Conservation (phyloP, 2,888 invertebrate species). For the Philaethria dido region DNA sequence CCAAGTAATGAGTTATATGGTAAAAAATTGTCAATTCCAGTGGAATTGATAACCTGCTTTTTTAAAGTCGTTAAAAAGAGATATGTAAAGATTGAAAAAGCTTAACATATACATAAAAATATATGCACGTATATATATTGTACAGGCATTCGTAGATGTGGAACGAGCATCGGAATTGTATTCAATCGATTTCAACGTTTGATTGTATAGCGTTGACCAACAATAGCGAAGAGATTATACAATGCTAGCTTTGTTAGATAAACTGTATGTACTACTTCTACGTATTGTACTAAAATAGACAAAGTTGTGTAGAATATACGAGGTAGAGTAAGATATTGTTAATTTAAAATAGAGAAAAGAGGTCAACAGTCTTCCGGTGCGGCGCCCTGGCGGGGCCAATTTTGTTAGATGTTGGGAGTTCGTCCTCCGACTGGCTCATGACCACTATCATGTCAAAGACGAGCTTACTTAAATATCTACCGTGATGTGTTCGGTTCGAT, state of each 20-base stretch:
- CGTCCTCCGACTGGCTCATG: too few relatives aligned
- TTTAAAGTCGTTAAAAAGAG: too few relatives aligned
- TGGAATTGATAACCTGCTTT: too few relatives aligned
- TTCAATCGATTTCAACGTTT: conserved; percentile 22
- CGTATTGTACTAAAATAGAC: conserved; percentile 4
- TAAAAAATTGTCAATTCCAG: too few relatives aligned
- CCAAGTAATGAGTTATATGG: too few relatives aligned
- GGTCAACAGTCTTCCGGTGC: too few relatives aligned
- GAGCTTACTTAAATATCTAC: too few relatives aligned
- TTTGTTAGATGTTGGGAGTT: too few relatives aligned
- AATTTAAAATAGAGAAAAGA: background rate
- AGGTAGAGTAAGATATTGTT: background rate
- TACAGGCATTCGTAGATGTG: background rate
- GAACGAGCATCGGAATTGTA: conserved; percentile 11
- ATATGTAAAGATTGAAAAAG: background rate
- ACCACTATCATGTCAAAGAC: too few relatives aligned
- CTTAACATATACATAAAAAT: background rate
- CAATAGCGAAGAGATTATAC: conserved; percentile 15
- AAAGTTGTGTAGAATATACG: background rate
- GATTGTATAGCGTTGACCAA: conserved; percentile 19
- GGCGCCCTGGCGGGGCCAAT: too few relatives aligned
- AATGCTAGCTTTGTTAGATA: conserved; percentile 22
- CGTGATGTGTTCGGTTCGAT: too few relatives aligned
- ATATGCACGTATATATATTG: background rate
- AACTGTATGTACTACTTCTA: conserved; percentile 9